These are phyloP conservation scores for Catocala sponsa DNA, from an alignment of 2,888 invertebrate genomes.

Conservation along the genomic window DNA sequence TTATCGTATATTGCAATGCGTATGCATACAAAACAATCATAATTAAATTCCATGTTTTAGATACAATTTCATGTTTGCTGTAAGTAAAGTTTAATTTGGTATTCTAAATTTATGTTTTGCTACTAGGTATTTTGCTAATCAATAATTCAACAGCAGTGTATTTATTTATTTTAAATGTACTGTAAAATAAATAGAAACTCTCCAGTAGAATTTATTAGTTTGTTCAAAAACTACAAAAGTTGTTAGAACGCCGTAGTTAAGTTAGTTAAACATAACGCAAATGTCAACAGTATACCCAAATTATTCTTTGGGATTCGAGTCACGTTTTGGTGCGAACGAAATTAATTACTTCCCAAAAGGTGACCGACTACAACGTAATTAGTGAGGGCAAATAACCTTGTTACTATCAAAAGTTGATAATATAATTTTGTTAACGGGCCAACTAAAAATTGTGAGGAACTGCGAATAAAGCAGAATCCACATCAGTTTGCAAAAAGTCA, in stretches of 20 bases:
- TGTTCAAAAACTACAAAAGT: slow-evolving; percentile 5
- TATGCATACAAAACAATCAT: no score
- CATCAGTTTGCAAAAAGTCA: slow-evolving; percentile 36
- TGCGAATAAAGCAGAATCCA: slow-evolving; percentile 25
- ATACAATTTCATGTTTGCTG: no score
- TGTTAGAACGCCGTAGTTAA: slow-evolving; percentile 38
- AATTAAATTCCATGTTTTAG: no score
- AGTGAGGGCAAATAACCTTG: slow-evolving; percentile 30
- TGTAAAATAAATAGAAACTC: not conserved
- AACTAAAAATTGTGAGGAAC: slow-evolving; percentile 21
- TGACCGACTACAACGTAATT: slow-evolving; percentile 40
- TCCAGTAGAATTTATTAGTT: slow-evolving; percentile 5
- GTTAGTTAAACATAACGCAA: slow-evolving; percentile 33
- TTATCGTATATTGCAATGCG: no score
- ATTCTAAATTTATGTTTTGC: no score
- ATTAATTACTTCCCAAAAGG: slow-evolving; percentile 49
- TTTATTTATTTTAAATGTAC: not conserved
- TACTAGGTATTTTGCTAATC: no score
- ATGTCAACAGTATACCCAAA: slow-evolving; percentile 46
- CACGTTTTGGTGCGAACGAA: slow-evolving; percentile 50
- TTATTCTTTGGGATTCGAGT: slow-evolving; percentile 44
- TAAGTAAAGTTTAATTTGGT: no score
- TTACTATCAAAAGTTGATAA: slow-evolving; percentile 32
- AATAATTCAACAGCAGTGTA: no score
- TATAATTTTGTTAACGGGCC: slow-evolving; percentile 1